These are phyloP conservation scores for Zeuzera pyrina DNA, from an alignment of 2,888 invertebrate species.

Conservation along the genomic window DNA sequence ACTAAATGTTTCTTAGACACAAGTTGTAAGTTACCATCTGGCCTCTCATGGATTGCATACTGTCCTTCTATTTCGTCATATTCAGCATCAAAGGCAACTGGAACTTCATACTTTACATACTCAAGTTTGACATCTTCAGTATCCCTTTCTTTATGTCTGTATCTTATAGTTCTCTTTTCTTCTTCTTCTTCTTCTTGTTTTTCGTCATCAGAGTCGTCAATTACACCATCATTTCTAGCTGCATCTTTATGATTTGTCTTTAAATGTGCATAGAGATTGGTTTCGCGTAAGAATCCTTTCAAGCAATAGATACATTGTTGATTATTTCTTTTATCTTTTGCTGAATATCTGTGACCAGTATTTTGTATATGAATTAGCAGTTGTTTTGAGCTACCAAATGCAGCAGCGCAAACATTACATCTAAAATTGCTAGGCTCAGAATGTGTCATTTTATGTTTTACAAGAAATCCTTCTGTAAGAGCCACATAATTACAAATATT, in stretches of 20 bases:
- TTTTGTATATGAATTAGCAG: constrained; percentile 69
- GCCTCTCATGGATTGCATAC: constrained; percentile 44
- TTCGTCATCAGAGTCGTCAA: constrained; percentile 72
- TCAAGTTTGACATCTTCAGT: constrained; percentile 34
- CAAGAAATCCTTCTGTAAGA: constrained; percentile 78
- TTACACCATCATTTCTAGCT: constrained; percentile 77
- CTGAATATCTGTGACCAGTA: constrained; percentile 66
- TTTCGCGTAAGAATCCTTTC: constrained; percentile 79
- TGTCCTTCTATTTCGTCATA: constrained; percentile 41
- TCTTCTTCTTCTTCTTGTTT: constrained; percentile 7
- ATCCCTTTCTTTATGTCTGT: too few species aligned
- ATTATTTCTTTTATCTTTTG: constrained; percentile 48
- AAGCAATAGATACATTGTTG: constrained; percentile 82
- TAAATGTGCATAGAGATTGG: constrained; percentile 81
- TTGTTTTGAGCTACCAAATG: constrained; percentile 52
- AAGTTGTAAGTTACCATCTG: constrained; percentile 65
- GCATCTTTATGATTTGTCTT: constrained; percentile 76
- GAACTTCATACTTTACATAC: constrained; percentile 43
- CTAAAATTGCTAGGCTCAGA: constrained; percentile 54
- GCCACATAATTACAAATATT: constrained; percentile 83
- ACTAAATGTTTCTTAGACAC: constrained; percentile 41
- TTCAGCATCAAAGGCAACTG: constrained; percentile 32
- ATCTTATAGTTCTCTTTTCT: background rate
- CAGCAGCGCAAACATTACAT: constrained; percentile 72
- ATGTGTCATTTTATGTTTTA: constrained; percentile 80